These are phyloP conservation scores for Oxyura jamaicensis DNA, from an alignment of 2,113 vertebrate species.

Conservation along the genomic window DNA sequence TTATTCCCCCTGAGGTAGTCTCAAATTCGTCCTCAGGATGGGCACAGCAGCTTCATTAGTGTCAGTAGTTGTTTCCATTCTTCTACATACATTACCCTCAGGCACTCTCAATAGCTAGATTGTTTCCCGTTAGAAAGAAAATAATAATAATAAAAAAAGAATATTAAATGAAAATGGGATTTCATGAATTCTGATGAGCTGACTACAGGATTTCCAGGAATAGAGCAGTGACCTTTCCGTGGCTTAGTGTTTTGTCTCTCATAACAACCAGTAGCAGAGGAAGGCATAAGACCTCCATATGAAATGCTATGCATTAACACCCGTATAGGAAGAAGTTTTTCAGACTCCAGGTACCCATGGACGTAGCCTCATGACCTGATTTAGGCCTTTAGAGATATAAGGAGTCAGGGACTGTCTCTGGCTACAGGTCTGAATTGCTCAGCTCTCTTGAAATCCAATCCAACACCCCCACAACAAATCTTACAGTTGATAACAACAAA, in stretches of 20 bases:
- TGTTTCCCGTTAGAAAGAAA: not conserved
- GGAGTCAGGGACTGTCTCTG: not conserved
- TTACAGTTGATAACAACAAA: too few species aligned
- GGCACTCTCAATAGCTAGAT: not conserved
- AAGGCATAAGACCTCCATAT: not conserved
- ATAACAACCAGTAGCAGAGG: not conserved
- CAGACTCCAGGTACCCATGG: not conserved
- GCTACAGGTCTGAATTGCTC: not conserved
- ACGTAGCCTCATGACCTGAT: not conserved
- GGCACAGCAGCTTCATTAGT: not conserved
- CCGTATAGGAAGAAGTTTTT: not conserved
- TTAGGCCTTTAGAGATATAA: not conserved
- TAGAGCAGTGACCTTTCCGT: conserved; percentile 26
- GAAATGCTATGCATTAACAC: not conserved
- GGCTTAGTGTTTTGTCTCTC: not conserved
- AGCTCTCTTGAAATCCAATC: not conserved
- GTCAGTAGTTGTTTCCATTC: not conserved
- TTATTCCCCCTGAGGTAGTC: not conserved
- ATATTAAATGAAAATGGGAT: conserved; percentile 25
- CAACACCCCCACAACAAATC: not conserved
- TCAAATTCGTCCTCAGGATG: not conserved
- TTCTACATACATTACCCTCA: not conserved
- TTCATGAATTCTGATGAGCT: conserved; percentile 60
- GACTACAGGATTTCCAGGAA: conserved; percentile 44
- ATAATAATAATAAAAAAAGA: not conserved